Conservation (phyloP, 2,113 vertebrate species). For the Phylloscopus trochilus region DNA sequence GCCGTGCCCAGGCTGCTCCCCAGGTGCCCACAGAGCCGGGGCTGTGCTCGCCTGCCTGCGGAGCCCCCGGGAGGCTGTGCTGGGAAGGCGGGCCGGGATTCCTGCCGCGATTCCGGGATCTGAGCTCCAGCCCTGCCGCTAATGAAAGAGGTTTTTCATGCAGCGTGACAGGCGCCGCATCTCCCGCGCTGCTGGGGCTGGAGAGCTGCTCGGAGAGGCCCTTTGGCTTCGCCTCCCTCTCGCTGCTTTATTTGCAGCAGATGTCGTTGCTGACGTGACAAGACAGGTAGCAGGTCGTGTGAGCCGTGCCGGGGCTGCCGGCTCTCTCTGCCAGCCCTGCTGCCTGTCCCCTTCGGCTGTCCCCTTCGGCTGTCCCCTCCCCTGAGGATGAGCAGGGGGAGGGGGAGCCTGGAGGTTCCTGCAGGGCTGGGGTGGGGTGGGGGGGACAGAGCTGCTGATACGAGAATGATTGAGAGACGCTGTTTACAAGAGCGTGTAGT, state of each 20-base stretch:
- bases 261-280: not conserved
- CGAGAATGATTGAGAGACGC: not conserved
- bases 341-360: not conserved
- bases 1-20: not conserved
- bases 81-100: not conserved
- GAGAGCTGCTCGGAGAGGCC: not conserved
- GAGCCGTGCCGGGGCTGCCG: not conserved
- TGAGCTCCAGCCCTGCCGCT: not conserved
- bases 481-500: not conserved
- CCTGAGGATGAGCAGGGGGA: not conserved
- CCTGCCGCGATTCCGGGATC: not conserved
- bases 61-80: not conserved
- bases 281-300: constrained; percentile 35
- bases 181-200: not conserved
- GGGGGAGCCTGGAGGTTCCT: not conserved
- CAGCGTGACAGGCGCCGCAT: not conserved
- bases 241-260: not conserved
- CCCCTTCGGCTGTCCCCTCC: not conserved
- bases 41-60: not conserved
- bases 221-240: not conserved
- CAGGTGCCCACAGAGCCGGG: fast-evolving
- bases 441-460: not conserved
- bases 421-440: not conserved
- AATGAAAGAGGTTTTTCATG: constrained; percentile 32
- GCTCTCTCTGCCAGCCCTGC: not conserved